These are phyloP conservation scores for Terebella lapidaria DNA, from an alignment of 2,888 invertebrate genomes.

Conservation along the genomic window DNA sequence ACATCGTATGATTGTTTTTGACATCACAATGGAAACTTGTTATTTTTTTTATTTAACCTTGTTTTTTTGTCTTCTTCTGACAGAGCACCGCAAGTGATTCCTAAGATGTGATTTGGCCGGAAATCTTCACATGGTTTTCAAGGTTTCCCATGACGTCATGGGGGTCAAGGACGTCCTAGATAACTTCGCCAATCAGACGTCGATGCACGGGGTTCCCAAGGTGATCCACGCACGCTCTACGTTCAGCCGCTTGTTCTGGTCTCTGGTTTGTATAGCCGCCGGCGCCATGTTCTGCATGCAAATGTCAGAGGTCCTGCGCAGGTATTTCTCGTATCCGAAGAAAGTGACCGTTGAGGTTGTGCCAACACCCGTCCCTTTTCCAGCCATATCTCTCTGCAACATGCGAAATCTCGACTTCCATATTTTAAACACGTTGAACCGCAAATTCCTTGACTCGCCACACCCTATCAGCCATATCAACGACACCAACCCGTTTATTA, in stretches of 20 bases:
- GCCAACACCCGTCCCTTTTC: conserved; percentile 24
- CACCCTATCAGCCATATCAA: conserved; percentile 24
- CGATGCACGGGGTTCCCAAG: conserved; percentile 27
- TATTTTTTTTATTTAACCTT: no score
- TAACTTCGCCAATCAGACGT: conserved; percentile 22
- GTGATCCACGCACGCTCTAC: conserved; percentile 23
- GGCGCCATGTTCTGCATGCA: conserved; percentile 26
- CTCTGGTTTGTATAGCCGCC: conserved; percentile 23
- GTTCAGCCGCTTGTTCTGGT: conserved; percentile 21
- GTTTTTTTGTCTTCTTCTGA: no score
- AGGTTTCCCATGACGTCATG: conserved; percentile 18
- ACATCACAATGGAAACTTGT: no score
- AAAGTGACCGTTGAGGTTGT: conserved; percentile 27
- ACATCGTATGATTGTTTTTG: no score
- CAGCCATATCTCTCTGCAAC: conserved; percentile 25
- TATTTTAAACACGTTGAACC: conserved; percentile 21
- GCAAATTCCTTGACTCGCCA: conserved; percentile 19
- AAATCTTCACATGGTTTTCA: no score
- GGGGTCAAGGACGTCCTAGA: conserved; percentile 17
- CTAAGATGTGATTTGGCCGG: no score
- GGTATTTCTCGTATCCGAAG: conserved; percentile 25
- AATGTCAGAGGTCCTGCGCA: conserved; percentile 23
- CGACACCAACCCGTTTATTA: conserved; percentile 16
- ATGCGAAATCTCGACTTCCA: conserved; percentile 26
- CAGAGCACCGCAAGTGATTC: no score